Evolutionary conservation across 1,140 invertebrate species (phyloP), one percentile per base, ranked within the genome.

Genomic region (Phortica variegata): DNA sequence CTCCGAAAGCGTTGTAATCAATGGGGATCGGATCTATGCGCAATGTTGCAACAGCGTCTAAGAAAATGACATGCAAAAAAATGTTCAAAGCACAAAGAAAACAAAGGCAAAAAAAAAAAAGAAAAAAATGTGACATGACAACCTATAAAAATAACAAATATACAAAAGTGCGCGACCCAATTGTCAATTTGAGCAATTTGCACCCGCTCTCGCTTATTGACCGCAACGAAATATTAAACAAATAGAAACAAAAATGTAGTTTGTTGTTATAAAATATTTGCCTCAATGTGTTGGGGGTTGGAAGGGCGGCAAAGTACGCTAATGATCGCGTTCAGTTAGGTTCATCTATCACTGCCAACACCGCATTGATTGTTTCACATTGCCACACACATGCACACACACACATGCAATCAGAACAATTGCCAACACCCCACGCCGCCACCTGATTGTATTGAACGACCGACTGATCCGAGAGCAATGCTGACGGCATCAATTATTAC

Each of bases 291-390:
- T 40, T 52, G n/a, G n/a, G 21, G 54, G 39, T 16, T 29, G 17
- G 4, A 15, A 10, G 16, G 33, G 33, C 33, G 13, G 33, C 33
- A 34, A 10, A 34, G 33, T 34, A 48, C 58, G 62, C 62, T 65
- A 65, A 65, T 65, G 62, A 65, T 66, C 59, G n/a, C 53, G 52
- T 38, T 45, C 47, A 37, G 50, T 49, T n/a, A n/a, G n/a, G 57
- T 68, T 52, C 63, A 66, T 66, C 63, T 66, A 66, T 66, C 63
- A 66, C 68, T 66, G 63, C 68, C 63, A 69, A 43, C 18, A 18
- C 23, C 20, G 41, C 42, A 41, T 44, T 50, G 61, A 52, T 52
- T 48, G 54, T 56, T 55, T 34, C 10, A 15, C 13, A n/a, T 34
- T 10, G 33, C 16, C 49, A 44, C 54, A 52, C 54, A 52, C n/a